Evolutionary conservation across 2,797 vertebrate species (phyloP), one percentile per base, ranked within the genome.

Genomic region (Psittacula echo): DNA sequence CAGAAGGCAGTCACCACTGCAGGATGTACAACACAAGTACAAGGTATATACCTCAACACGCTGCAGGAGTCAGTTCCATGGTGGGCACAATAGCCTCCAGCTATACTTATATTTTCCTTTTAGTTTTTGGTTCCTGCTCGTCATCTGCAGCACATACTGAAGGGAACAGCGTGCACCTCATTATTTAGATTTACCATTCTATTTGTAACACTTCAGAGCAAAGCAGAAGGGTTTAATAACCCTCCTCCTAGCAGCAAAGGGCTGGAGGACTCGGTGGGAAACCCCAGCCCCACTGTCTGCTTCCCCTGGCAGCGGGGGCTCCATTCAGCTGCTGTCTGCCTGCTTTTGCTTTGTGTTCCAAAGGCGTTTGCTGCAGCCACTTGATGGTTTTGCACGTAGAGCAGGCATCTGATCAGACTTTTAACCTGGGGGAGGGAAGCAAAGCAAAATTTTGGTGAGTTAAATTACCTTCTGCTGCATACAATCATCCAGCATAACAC

Each of bases 391-490:
- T 76, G 56, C 6, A 1, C 26, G 34, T 64, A 61, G 32, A 94
- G 56, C 44, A 85, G 84, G 58, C 67, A 47, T 74, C 83, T 74
- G 85, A 94, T 93, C 90, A 93, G 80, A 44, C 51, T 96, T 87
- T 53, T 72, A 91, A 96, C 91, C 93, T 87, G 91, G 80, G 87
- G 87, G 87, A 77, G 90, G 71, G 72, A 94, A 95, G 77, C 80
- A 93, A 76, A 90, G 37, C 67, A 87, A 75, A 90, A 94, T 85
- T 90, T 83, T 93, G 82, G 92, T 71, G 94, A 96, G 76, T 85
- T 79, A 39, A 89, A 94, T 93, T 94, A 68, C 91, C 86, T 95
- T 94, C 80, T 95, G 88, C 93, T 92, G 86, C 67, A 82, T 67
- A 71, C 70, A 94, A 73, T 95, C 95, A 85, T 67, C 91, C 8